Evolutionary conservation across 2,797 vertebrate species (phyloP).

Genomic region (Zenarchopterus dispar): DNA sequence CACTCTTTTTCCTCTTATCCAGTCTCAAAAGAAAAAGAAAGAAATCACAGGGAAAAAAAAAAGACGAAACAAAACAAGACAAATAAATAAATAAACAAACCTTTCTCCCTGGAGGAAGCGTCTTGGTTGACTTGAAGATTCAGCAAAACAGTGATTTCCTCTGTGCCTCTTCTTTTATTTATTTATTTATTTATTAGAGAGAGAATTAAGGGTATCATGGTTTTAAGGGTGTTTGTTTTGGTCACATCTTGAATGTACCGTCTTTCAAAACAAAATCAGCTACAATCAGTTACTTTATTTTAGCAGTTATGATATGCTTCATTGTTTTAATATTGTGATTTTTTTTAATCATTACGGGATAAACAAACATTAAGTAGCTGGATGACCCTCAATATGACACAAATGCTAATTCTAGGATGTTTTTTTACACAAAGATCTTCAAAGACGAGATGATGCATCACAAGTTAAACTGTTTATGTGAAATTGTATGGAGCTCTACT

Average conservation of each 20-base stretch:
- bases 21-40: constrained; percentile 13
- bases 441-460: too few species aligned
- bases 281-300: not conserved
- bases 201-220: constrained; percentile 35
- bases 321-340: not conserved
- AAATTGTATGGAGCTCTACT: too few species aligned
- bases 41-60: constrained; percentile 1
- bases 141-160: constrained; percentile 23
- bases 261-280: constrained; percentile 1
- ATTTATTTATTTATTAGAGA: too few species aligned
- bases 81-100: constrained; percentile 14
- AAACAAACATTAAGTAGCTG: too few species aligned
- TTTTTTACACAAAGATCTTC: too few species aligned
- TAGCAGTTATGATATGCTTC: not conserved
- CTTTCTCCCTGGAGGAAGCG: constrained; percentile 58
- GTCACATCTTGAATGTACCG: not conserved
- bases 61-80: constrained; percentile 14
- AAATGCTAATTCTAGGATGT: too few species aligned
- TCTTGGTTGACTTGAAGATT: constrained; percentile 56
- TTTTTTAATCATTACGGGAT: too few species aligned
- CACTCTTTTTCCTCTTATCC: constrained; percentile 27
- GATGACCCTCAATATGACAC: too few species aligned
- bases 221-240: constrained; percentile 27
- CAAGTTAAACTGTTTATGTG: too few species aligned
- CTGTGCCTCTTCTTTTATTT: constrained; percentile 29